These are phyloP conservation scores for Protodeltote pygarga DNA, from an alignment of 2,888 invertebrate species.

Conservation along the genomic window DNA sequence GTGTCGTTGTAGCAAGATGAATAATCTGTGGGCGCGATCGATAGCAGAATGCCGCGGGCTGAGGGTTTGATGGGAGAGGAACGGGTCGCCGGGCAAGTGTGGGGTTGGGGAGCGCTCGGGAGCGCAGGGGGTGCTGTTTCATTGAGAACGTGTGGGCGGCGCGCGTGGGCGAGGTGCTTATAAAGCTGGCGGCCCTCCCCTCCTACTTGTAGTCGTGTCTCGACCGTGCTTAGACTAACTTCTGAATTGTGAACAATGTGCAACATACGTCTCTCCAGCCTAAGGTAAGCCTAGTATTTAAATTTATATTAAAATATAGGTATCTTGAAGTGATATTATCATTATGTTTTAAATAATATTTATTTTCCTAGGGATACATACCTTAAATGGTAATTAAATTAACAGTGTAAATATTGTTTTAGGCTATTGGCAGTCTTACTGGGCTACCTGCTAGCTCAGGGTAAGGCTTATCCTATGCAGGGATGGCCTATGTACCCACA, in stretches of 20 bases:
- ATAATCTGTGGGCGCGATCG: slow-evolving; percentile 83
- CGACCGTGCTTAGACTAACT: slow-evolving; percentile 62
- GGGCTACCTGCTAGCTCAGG: slow-evolving; percentile 81
- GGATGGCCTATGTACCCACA: slow-evolving; percentile 83
- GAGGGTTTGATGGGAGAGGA: slow-evolving; percentile 52
- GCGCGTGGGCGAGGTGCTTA: slow-evolving; percentile 83
- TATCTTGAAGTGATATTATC: too few species aligned
- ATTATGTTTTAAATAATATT: too few species aligned
- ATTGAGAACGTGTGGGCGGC: slow-evolving; percentile 91
- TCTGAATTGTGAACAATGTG: slow-evolving; percentile 69
- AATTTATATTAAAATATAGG: slow-evolving; percentile 9
- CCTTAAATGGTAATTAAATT: background rate
- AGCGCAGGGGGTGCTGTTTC: slow-evolving; percentile 77
- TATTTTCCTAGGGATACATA: too few species aligned
- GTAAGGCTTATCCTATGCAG: slow-evolving; percentile 77
- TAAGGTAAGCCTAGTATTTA: slow-evolving; percentile 66
- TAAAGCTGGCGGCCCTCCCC: slow-evolving; percentile 73
- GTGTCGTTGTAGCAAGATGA: slow-evolving; percentile 76
- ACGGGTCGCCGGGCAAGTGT: slow-evolving; percentile 51
- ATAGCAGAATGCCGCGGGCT: slow-evolving; percentile 72
- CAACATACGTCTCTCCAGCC: slow-evolving; percentile 70
- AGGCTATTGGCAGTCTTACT: slow-evolving; percentile 76
- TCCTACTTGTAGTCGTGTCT: slow-evolving; percentile 76
- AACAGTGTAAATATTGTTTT: slow-evolving; percentile 55
- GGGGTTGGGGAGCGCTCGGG: slow-evolving; percentile 44